Percentiles rank a stretch among this genome's conserved stretches.
These are phyloP conservation scores for Tachuris rubrigastra DNA, from an alignment of 2,113 vertebrate species.

Conservation along the genomic window DNA sequence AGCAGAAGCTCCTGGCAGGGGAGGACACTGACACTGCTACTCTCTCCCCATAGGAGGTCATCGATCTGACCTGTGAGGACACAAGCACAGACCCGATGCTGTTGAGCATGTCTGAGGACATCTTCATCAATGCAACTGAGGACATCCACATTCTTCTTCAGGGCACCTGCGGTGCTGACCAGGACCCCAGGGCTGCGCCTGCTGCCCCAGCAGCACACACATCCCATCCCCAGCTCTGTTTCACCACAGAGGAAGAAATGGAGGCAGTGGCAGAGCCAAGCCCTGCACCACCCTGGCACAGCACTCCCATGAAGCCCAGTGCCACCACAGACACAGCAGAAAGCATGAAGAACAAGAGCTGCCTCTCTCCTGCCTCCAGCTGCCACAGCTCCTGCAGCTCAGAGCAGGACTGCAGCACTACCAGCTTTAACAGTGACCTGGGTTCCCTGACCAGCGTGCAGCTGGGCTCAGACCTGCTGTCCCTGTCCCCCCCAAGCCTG, in stretches of 20 bases:
- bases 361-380: neutral
- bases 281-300: neutral
- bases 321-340: neutral
- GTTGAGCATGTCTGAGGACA: too few relatives aligned
- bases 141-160: neutral
- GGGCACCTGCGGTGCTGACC: neutral
- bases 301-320: neutral
- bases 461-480: conserved; percentile 11
- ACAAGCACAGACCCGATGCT: neutral
- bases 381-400: neutral
- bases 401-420: conserved; percentile 25
- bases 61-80: conserved; percentile 76
- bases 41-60: conserved; percentile 69
- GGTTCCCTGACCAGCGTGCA: conserved; percentile 46
- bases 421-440: conserved; percentile 51
- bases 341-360: neutral
- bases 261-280: neutral
- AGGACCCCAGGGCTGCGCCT: neutral
- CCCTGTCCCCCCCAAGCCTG: conserved; percentile 6
- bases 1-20: neutral
- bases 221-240: neutral
- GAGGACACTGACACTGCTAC: neutral
- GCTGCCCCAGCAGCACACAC: neutral
- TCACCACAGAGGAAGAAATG: neutral
- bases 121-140: neutral